These are phyloP conservation scores for Anagrus nilaparvatae DNA, from an alignment of 1,140 invertebrate genomes.

Conservation along the genomic window DNA sequence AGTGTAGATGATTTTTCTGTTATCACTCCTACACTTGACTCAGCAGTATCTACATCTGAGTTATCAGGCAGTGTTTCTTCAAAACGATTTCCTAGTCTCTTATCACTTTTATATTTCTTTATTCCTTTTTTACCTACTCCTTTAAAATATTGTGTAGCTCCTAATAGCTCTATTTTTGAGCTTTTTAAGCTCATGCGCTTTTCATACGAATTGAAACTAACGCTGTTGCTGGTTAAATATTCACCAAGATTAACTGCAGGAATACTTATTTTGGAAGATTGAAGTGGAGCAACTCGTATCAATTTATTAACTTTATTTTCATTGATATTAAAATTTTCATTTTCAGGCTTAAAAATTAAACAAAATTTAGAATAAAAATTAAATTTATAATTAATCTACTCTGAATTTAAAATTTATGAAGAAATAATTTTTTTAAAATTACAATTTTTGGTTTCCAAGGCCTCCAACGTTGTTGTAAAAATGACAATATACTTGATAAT, in stretches of 20 bases:
- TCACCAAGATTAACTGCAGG: slow-evolving; percentile 63
- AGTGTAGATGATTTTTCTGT: slow-evolving; percentile 21
- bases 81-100: slow-evolving; percentile 21
- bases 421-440: slow-evolving; percentile 38
- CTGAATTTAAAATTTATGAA: slow-evolving; percentile 2
- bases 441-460: slow-evolving; percentile 44
- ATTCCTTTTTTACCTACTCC: slow-evolving; percentile 36
- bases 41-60: slow-evolving; percentile 34
- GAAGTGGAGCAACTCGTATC: slow-evolving; percentile 43
- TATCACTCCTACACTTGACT: slow-evolving; percentile 21
- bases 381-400: slow-evolving; percentile 11
- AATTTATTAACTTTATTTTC: slow-evolving; percentile 20
- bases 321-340: slow-evolving; percentile 6
- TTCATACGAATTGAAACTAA: slow-evolving; percentile 62
- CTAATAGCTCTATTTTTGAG: slow-evolving; percentile 33
- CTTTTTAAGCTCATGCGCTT: slow-evolving; percentile 51
- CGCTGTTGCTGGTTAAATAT: slow-evolving; percentile 60
- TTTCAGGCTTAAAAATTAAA: slow-evolving; percentile 6
- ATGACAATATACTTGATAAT: slow-evolving; percentile 61
- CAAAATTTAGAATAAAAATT: not conserved
- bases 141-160: slow-evolving; percentile 36
- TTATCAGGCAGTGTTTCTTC: slow-evolving; percentile 32
- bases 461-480: slow-evolving; percentile 70
- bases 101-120: slow-evolving; percentile 36
- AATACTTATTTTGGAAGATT: slow-evolving; percentile 50